Evolutionary conservation across 2,888 invertebrate species (phyloP), one percentile per base, ranked within the genome.

Genomic region (Chirona hameri): DNA sequence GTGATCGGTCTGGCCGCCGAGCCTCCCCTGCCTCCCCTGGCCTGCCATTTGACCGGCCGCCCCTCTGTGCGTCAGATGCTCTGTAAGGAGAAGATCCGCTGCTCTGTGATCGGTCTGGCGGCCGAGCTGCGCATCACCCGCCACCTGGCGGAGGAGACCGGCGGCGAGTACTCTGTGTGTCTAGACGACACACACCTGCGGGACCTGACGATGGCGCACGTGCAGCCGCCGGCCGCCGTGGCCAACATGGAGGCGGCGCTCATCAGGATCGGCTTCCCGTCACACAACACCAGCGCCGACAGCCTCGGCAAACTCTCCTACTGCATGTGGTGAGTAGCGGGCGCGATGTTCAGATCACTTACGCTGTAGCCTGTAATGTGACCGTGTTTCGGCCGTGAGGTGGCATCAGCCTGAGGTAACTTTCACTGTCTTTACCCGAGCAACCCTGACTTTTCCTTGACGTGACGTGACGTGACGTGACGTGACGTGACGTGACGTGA

Each of bases 211-310:
- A 89, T 91, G 85, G 90, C 91, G 82, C 92, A 93, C 86, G 90
- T 93, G 24, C 87, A 87, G 80, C 88, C 88, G 88, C 95, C 29
- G 91, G 92, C 82, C 88, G 91, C 85, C 88, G 86, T 86, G 21
- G 85, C 85, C n/a, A 86, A 86, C 48, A 86, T 92, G 83, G 93
- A 94, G 85, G 92, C 93, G n/a, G 93, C 93, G 21, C 91, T 97
- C 4, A 95, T 97, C 60, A 95, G 96, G 91, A 98, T 98, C 97
- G 98, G 98, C 80, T 98, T 98, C 89, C 98, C 98, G 12, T 96
- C 96, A 89, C 92, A 93, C 85, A 87, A 89, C 86, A 88, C 90
- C 82, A 90, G 91, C 83, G 90, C 91, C 27, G 52, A 80, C 27
- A 18, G 21, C 0, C 27, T 10, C 15, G 80, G 80, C 80, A 80